Evolutionary conservation across 1,140 invertebrate genomes (phyloP).

Genomic region (Globodera ellingtonae): DNA sequence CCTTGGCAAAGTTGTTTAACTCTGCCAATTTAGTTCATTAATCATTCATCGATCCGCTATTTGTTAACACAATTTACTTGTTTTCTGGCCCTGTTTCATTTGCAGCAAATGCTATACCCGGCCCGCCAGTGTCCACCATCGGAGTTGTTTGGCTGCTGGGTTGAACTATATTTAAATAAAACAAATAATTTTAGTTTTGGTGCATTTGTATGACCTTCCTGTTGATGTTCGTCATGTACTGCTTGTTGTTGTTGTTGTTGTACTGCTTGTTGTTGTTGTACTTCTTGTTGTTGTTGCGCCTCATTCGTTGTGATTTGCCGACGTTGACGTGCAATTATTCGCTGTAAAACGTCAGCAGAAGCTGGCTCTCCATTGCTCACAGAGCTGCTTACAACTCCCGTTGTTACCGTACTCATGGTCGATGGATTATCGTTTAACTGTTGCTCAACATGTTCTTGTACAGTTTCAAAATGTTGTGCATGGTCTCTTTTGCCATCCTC

Average conservation of each 20-base stretch:
- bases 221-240: too few relatives aligned
- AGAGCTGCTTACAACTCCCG: neutral
- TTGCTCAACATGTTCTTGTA: neutral
- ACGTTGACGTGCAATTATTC: neutral
- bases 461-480: neutral
- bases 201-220: neutral
- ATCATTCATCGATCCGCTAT: neutral
- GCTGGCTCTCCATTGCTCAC: too few relatives aligned
- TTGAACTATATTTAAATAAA: neutral
- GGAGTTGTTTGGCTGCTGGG: neutral
- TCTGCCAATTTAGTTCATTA: too few relatives aligned
- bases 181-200: neutral
- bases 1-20: too few relatives aligned
- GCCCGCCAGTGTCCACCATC: slow-evolving; percentile 3
- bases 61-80: neutral
- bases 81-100: slow-evolving; percentile 20
- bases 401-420: neutral
- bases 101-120: neutral
- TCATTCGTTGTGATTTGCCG: neutral
- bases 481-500: slow-evolving; percentile 22
- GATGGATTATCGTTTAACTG: neutral
- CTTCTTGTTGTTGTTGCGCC: neutral
- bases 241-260: too few relatives aligned
- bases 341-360: neutral
- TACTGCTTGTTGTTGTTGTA: too few relatives aligned